phyloP scores from a whole-genome alignment of 2,113 vertebrate genomes.

The Passer domesticus region DNA sequence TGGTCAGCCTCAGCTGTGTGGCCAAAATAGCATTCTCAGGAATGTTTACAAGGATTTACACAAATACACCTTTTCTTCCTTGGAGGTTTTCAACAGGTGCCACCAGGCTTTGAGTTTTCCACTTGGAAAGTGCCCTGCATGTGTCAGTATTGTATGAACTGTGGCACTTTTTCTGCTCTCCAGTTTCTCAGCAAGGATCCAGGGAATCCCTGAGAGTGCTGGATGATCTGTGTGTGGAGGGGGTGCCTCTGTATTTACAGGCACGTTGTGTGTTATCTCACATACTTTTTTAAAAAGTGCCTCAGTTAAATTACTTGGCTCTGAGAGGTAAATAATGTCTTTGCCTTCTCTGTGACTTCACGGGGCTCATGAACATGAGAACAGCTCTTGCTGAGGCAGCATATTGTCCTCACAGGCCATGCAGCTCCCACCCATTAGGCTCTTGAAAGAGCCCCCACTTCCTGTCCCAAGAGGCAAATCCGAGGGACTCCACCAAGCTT shows the following conservation, averaged over 20 bases:
- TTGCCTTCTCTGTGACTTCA: not conserved
- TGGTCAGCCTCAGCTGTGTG: not conserved
- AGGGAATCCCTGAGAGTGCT: not conserved
- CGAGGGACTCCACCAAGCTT: not conserved
- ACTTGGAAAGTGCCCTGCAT: not conserved
- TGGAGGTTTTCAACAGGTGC: not conserved
- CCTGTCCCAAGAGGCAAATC: not conserved
- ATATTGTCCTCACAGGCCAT: not conserved
- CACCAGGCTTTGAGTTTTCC: not conserved
- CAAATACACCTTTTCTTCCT: not conserved
- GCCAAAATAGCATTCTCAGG: not conserved
- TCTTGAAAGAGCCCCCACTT: not conserved
- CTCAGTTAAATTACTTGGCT: not conserved
- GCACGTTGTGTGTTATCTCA: accelerated
- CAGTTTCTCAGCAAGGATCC: not conserved
- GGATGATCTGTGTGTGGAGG: not conserved
- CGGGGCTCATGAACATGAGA: not conserved
- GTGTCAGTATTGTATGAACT: not conserved
- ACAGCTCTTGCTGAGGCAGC: not conserved
- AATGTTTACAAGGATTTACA: not conserved
- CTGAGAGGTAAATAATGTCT: not conserved
- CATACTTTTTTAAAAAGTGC: not conserved
- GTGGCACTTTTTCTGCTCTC: not conserved
- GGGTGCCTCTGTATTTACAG: not conserved
- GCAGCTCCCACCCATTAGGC: not conserved